Base-by-base conservation (phyloP, 2,113 vertebrate species). In the Seriola quinqueradiata region DNA sequence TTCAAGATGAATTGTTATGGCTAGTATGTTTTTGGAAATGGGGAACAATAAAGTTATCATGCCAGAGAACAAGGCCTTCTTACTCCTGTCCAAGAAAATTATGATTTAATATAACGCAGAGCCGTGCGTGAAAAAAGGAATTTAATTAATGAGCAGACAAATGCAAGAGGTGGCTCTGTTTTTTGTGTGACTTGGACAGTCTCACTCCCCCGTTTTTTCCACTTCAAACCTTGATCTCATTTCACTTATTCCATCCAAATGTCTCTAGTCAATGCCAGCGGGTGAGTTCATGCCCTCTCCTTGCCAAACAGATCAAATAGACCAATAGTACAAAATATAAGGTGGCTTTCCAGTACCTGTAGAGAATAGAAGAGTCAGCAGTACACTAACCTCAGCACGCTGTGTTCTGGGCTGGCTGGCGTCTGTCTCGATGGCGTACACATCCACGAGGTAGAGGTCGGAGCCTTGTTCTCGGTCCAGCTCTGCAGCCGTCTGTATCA, bases 401-500 rank as follows among this genome's bases (percentile, higher is more conserved):
- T 99, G 98, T 0, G 98, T 99, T 79, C 96, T 94, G 70, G 98
- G 98, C 77, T 97, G 92, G 77, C 90, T 93, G 34, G 96, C 94
- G 0, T 97, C 96, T 4, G 95, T 96, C 78, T 99, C 98, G 3
- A 99, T 97, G 92, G 98, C 98, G 1, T 98, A 99, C 83, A 99
- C 97, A 77, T 99, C 97, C 95, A 99, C 92, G 93, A 97, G 90
- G 92, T 99, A 99, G 28, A 99, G 95, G 8, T 97, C 97, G 0
- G 97, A 95, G 73, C 97, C 98, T 40, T 96, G 96, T 70, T 99
- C 98, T 21, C 98, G 94, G 95, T 99, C 98, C 95, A 99, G 91
- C 69, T 99, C 96, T 8, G 97, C 97, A 0, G 98, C 97, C 0
- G 98, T 99, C 93, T 99, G 98, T 82, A 99, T 96, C 79, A 97